Base-by-base conservation (phyloP, 2,888 invertebrate species). In the Pseudococcus jackbeardsleyi region DNA sequence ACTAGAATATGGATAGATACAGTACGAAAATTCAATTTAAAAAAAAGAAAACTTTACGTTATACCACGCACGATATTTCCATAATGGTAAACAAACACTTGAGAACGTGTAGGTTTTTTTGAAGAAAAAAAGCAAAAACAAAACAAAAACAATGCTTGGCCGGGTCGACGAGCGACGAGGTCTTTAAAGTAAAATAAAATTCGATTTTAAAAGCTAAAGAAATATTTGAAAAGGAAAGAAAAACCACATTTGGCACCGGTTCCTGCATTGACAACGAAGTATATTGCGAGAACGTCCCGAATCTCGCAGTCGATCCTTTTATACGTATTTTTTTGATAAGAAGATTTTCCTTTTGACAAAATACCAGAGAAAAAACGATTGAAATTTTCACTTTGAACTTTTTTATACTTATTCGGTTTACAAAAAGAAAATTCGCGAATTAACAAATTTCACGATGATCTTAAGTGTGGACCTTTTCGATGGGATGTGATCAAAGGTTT, bases 141-240 rank as follows among this genome's bases (percentile, higher is more conserved):
- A 68, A 68, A 26, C 3, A 68, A 68, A 77, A 77, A 33, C 77
- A 33, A 39, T 39, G 39, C 77, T 8, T 42, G 5, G 42, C 7
- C 42, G 42, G 8, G 42, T 8, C 42, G 42, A 42, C 72, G 26
- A 50, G 9, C 72, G 26, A 50, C 54, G 54, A 54, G n/a, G n/a
- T 77, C 77, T 77, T 77, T 42, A 77, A 77, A 77, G 77, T n/a
- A n/a, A 77, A 77, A 33, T 39, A 77, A 42, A 77, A 77, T 77
- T 77, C 77, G 42, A 77, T 77, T 77, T 77, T 77, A 77, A 77
- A 77, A n/a, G 42, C 17, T 77, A 42, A 39, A 77, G 42, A 77
- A 77, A 77, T 77, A 77, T 77, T 77, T 77, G 77, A 77, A 77
- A 77, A 77, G 77, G 77, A 42, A 72, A 77, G 26, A 77, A 42